Evolutionary conservation across 2,888 invertebrate species (phyloP).

Genomic region (Hydropsyche betteni): DNA sequence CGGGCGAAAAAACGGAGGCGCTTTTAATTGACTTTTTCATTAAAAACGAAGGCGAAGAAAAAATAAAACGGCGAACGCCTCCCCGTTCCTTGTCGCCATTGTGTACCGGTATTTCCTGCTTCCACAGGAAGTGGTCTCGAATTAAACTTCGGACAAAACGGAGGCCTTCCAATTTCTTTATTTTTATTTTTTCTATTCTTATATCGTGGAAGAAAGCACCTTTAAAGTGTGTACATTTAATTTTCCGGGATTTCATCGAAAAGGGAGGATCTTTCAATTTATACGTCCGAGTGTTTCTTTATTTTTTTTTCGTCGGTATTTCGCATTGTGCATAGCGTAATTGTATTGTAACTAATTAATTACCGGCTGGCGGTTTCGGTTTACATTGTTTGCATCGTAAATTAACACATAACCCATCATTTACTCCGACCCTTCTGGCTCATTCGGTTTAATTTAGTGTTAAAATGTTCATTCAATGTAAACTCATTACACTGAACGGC

Average conservation of each 20-base stretch:
- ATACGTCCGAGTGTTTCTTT: neutral
- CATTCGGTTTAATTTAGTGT: slow-evolving; percentile 18
- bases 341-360: slow-evolving; percentile 1
- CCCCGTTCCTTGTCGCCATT: slow-evolving; percentile 14
- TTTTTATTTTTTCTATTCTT: neutral
- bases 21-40: slow-evolving; percentile 32
- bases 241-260: neutral
- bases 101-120: slow-evolving; percentile 8
- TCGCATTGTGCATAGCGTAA: neutral
- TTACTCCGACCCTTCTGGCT: slow-evolving; percentile 32
- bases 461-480: slow-evolving; percentile 27
- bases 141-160: slow-evolving; percentile 9
- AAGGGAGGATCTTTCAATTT: neutral
- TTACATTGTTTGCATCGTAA: slow-evolving; percentile 16
- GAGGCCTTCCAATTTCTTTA: neutral
- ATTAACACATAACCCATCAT: slow-evolving; percentile 26
- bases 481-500: slow-evolving; percentile 10
- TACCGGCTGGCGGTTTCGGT: neutral
- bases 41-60: slow-evolving; percentile 6
- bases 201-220: neutral
- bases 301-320: too few species aligned
- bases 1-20: slow-evolving; percentile 8
- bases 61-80: neutral
- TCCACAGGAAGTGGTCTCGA: slow-evolving; percentile 22
- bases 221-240: slow-evolving; percentile 21